Base-by-base conservation (phyloP, 2,113 vertebrate species). In the Harpagus bidentatus region DNA sequence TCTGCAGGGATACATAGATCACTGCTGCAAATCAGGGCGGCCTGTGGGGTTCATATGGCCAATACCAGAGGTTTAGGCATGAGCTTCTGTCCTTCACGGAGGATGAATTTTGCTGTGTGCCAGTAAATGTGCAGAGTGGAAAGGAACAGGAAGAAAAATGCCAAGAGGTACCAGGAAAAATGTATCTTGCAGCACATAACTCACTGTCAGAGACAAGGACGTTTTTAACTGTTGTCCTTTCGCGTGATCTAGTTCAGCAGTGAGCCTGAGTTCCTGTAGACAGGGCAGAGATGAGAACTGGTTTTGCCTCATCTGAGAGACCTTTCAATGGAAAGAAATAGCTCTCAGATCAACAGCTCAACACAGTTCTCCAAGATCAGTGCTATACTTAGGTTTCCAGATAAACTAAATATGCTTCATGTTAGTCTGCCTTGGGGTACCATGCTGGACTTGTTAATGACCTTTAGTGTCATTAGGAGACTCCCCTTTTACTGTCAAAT, bases 331-430 rank as follows among this genome's bases (percentile, higher is more conserved):
- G 9, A 50, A 45, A 72, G 36, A 55, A 77, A 8, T 5, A 59
- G 32, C 26, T 72, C 9, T 58, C 5, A 16, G 15, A 73, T 70
- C 0, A 13, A 26, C 52, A 78, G 65, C 40, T 87, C 22, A 82
- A 8, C 12, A 17, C 29, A 25, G 50, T 19, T 78, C 9, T 78
- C 34, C 21, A 56, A 31, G 59, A 23, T 38, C 4, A 77, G 29
- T 76, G 48, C 45, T 38, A 3, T 83, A 25, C 48, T 50, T 52
- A 43, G 31, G 22, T 28, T 76, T 74, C 65, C 7, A 62, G 12
- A 23, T 67, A 48, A 58, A 58, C 34, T 1, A 1, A 45, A 20
- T 50, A 7, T 0, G 2, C 2, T 6, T 81, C 58, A 8, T 86
- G 29, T 43, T 58, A 28, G n/a, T 38, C 26, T 81, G 26, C 26